These are phyloP conservation scores for Saccostrea glomerata DNA, from an alignment of 1,140 invertebrate species.

Conservation along the genomic window DNA sequence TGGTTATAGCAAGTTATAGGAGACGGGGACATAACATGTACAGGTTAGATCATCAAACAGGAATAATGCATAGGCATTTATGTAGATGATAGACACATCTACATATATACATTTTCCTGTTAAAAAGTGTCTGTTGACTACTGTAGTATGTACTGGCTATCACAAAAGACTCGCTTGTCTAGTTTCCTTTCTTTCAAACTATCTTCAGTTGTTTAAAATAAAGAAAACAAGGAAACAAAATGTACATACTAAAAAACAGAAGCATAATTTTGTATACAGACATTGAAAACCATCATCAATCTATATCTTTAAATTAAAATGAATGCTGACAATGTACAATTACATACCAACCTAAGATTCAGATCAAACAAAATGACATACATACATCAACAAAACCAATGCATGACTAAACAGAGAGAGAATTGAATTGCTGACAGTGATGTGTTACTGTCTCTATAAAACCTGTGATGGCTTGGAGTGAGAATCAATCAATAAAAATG, in stretches of 20 bases:
- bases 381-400: too few relatives aligned
- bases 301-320: too few relatives aligned
- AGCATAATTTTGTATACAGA: too few relatives aligned
- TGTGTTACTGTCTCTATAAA: too few relatives aligned
- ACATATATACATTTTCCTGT: neutral
- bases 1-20: neutral
- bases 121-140: neutral
- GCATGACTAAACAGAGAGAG: too few relatives aligned
- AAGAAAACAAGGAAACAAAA: neutral
- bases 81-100: neutral
- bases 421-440: too few relatives aligned
- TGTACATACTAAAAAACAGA: too few relatives aligned
- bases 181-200: neutral
- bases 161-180: neutral
- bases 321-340: too few relatives aligned
- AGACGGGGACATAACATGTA: neutral
- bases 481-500: constrained; percentile 3
- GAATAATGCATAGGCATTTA: constrained; percentile 15
- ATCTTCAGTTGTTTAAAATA: neutral
- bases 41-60: neutral
- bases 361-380: too few relatives aligned
- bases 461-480: neutral
- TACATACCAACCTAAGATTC: too few relatives aligned
- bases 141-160: neutral
- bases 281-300: too few relatives aligned